Conservation (phyloP, 2,113 vertebrate genomes). For the Passerina amoena region DNA sequence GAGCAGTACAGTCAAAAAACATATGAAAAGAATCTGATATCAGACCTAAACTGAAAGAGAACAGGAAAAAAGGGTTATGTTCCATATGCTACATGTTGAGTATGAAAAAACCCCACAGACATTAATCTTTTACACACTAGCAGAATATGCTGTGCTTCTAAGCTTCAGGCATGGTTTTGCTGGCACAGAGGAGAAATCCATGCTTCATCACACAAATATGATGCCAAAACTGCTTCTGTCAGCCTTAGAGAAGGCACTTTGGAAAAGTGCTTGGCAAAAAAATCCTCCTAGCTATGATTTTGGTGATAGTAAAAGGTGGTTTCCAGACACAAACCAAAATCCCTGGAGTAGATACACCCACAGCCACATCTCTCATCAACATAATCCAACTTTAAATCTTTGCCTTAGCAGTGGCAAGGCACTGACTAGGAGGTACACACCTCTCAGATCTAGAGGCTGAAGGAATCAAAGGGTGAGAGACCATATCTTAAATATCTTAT, state of each 20-base stretch:
- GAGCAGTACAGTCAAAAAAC: conserved; percentile 99
- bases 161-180: not conserved
- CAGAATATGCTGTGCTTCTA: not conserved
- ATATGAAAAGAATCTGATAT: conserved; percentile 99
- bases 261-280: not conserved
- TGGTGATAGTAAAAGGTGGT: not conserved
- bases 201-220: not conserved
- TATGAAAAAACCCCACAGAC: not conserved
- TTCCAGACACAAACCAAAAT: not conserved
- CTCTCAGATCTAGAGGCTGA: not conserved
- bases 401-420: not conserved
- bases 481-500: not conserved
- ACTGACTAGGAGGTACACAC: not conserved
- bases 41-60: conserved; percentile 89
- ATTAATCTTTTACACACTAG: not conserved
- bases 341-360: not conserved
- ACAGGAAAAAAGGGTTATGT: conserved; percentile 41
- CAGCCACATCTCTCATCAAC: not conserved
- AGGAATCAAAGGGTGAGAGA: not conserved
- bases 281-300: not conserved
- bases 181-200: not conserved
- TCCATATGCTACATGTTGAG: not conserved
- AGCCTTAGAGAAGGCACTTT: not conserved
- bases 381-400: not conserved
- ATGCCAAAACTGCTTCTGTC: not conserved